phyloP scores from a whole-genome alignment of 2,797 vertebrate species.

The Rhynchotus rufescens region DNA sequence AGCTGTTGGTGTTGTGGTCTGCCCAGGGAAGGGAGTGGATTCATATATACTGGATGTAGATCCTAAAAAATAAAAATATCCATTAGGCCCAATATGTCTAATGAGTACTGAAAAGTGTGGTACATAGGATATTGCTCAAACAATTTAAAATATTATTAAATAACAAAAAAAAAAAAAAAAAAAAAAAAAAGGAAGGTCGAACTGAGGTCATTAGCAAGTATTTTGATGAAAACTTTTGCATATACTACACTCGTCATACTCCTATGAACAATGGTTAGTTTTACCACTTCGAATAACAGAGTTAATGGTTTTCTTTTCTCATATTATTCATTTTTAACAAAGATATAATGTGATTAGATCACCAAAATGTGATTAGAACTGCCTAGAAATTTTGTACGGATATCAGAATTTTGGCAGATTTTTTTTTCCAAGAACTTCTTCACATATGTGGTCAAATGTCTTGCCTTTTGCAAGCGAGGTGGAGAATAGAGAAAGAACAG shows the following conservation, averaged over 20 bases:
- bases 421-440: background rate
- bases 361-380: background rate
- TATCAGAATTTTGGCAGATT: background rate
- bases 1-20: background rate
- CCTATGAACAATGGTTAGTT: background rate
- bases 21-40: background rate
- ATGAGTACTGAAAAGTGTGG: background rate
- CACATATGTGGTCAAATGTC: background rate
- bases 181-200: background rate
- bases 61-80: constrained; percentile 21
- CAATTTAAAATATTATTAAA: background rate
- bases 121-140: background rate
- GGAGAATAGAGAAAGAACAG: background rate
- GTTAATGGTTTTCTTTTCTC: background rate
- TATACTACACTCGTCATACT: background rate
- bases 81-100: background rate
- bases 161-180: background rate
- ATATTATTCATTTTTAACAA: background rate
- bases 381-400: background rate
- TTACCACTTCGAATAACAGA: background rate
- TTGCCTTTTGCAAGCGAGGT: background rate
- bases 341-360: background rate
- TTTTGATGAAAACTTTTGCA: background rate
- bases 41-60: background rate
- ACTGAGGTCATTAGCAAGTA: background rate